A percentile compares a stretch with the other conserved stretches of the same genome.
These are phyloP conservation scores for Amia ocellicauda DNA, from an alignment of 2,113 vertebrate genomes.

Conservation along the genomic window DNA sequence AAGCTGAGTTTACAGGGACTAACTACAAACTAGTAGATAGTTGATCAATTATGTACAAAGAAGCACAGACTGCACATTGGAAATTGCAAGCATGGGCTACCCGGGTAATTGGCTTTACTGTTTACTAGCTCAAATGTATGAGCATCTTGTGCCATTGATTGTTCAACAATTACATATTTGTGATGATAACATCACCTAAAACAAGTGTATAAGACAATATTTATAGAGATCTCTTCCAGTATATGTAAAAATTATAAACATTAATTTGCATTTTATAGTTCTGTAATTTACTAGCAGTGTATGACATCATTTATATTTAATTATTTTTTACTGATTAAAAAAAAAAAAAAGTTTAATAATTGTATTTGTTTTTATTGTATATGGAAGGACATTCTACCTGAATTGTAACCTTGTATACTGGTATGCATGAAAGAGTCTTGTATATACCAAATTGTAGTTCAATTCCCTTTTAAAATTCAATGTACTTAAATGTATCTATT, in stretches of 20 bases:
- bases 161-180: too few relatives aligned
- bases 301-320: not conserved
- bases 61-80: too few relatives aligned
- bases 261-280: constrained; percentile 14
- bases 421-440: constrained; percentile 61
- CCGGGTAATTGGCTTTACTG: too few relatives aligned
- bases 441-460: constrained; percentile 51
- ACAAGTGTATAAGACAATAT: too few relatives aligned
- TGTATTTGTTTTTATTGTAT: constrained; percentile 40
- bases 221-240: too few relatives aligned
- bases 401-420: constrained; percentile 59
- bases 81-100: too few relatives aligned
- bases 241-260: not conserved
- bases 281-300: constrained; percentile 19
- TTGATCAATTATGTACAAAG: too few relatives aligned
- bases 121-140: too few relatives aligned
- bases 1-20: too few relatives aligned
- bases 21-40: too few relatives aligned
- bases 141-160: too few relatives aligned
- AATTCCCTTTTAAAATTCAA: constrained; percentile 41
- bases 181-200: too few relatives aligned
- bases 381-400: constrained; percentile 26
- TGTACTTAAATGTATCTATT: constrained; percentile 65
- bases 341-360: not conserved
- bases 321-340: not conserved